Evolutionary conservation across 2,888 invertebrate species (phyloP), one percentile per base, ranked within the genome.

Genomic region (Himalopsyche anomala): DNA sequence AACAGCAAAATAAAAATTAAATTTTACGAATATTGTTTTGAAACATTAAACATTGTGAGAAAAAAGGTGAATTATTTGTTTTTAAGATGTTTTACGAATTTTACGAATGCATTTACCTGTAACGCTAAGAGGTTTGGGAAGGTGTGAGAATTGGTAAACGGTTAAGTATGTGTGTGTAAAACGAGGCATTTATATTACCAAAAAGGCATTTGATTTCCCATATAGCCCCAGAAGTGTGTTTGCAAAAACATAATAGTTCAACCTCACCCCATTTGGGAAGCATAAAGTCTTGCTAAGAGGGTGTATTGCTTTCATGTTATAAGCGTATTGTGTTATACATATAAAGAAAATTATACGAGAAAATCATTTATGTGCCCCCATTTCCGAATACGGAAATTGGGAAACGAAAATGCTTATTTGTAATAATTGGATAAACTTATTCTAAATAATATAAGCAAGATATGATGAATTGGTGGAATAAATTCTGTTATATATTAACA

Each of bases 181-280:
- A 62, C 83, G 56, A 79, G 28, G 82, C 84, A 87, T 87, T 87
- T 85, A 84, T 87, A 84, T 87, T 85, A 83, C 84, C 83, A 81
- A 86, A 85, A 87, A 82, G 82, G 86, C 84, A 86, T 87, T 87
- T 87, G 86, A 87, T 87, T 87, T 85, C 87, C 85, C 80, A 51
- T 83, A 62, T 80, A 81, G 54, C 85, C 86, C 82, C 83, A 83
- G 9, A 19, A 55, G 56, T 54, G 74, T 84, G 83, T 84, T 84
- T 86, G 83, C 85, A 84, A 87, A 87, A 87, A 87, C 87, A 87
- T 87, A 84, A 81, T 87, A 87, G 62, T 42, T 80, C 80, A 38
- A 80, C 87, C 56, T 54, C 86, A 85, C 87, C 85, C 87, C 84
- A 84, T 87, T 80, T 83, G 83, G 85, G 80, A 62, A 62, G 51